Conservation (phyloP, 2,888 invertebrate species). For the Chrysolina americana region DNA sequence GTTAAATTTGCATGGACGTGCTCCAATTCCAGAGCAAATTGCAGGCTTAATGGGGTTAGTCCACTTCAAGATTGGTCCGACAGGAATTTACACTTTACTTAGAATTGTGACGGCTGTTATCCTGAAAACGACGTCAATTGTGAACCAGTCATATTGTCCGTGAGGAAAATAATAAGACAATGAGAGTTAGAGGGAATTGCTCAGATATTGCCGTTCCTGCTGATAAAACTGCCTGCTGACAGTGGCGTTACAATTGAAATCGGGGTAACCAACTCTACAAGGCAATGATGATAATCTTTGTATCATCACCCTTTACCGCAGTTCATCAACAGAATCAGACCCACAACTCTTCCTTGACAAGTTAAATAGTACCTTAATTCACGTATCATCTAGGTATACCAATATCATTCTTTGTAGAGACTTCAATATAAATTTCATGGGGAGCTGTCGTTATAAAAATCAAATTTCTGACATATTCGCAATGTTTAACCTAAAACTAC, state of each 20-base stretch:
- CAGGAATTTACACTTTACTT: constrained; percentile 53
- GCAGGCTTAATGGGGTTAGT: constrained; percentile 57
- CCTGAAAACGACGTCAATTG: constrained; percentile 53
- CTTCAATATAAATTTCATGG: too few relatives aligned
- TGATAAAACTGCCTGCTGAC: constrained; percentile 46
- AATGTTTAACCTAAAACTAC: too few relatives aligned
- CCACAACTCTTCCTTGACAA: too few relatives aligned
- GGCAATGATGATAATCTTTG: too few relatives aligned
- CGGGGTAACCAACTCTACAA: too few relatives aligned
- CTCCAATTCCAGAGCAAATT: constrained; percentile 58
- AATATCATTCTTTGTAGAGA: too few relatives aligned
- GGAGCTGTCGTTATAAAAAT: too few relatives aligned
- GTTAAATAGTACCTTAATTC: too few relatives aligned
- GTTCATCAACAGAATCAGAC: too few relatives aligned
- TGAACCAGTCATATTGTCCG: constrained; percentile 59
- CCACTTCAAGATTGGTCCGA: constrained; percentile 52
- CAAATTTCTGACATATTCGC: too few relatives aligned
- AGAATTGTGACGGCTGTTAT: constrained; percentile 54
- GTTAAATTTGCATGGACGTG: constrained; percentile 60
- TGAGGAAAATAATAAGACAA: constrained; percentile 61
- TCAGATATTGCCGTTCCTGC: constrained; percentile 48
- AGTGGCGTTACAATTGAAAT: not conserved
- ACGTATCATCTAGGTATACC: too few relatives aligned
- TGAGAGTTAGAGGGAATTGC: constrained; percentile 46
- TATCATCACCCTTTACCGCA: too few relatives aligned